Evolutionary conservation across 2,113 vertebrate species (phyloP).

Genomic region (Malurus cyaneus): DNA sequence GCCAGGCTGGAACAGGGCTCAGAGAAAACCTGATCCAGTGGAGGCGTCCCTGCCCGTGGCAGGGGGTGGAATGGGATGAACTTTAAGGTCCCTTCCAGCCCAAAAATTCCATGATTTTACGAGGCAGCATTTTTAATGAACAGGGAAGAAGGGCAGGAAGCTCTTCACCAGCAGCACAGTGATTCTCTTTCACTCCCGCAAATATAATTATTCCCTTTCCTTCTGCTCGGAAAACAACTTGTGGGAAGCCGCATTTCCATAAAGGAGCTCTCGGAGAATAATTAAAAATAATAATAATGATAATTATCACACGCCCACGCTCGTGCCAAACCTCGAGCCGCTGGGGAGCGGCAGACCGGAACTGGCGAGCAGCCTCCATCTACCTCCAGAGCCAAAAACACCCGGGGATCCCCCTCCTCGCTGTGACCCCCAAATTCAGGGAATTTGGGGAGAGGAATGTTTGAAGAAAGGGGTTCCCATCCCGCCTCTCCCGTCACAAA

Average conservation of each 20-base stretch:
- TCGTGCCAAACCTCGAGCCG: no score
- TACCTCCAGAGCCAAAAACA: no score
- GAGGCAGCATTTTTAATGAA: fast-evolving
- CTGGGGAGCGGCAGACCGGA: no score
- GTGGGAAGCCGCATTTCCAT: no score
- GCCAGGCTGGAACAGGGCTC: neutral
- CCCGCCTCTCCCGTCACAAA: neutral
- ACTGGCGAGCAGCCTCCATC: no score
- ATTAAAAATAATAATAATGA: no score
- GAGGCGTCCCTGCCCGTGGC: neutral
- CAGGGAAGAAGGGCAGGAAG: no score
- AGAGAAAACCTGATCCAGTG: neutral
- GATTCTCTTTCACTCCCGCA: fast-evolving
- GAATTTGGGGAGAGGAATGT: fast-evolving
- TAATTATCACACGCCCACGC: no score
- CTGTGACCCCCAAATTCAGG: fast-evolving
- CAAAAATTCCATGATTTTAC: neutral
- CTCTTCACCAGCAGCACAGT: fast-evolving
- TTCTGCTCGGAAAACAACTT: no score
- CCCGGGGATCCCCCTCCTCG: no score
- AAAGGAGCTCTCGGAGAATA: no score
- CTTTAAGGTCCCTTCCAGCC: neutral
- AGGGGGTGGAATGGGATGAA: neutral
- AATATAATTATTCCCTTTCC: no score
- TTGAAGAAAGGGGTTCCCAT: neutral